A percentile compares a stretch with the other conserved stretches of the same genome.
These are phyloP conservation scores for Aplysia californica DNA, from an alignment of 1,140 invertebrate genomes.

Conservation along the genomic window DNA sequence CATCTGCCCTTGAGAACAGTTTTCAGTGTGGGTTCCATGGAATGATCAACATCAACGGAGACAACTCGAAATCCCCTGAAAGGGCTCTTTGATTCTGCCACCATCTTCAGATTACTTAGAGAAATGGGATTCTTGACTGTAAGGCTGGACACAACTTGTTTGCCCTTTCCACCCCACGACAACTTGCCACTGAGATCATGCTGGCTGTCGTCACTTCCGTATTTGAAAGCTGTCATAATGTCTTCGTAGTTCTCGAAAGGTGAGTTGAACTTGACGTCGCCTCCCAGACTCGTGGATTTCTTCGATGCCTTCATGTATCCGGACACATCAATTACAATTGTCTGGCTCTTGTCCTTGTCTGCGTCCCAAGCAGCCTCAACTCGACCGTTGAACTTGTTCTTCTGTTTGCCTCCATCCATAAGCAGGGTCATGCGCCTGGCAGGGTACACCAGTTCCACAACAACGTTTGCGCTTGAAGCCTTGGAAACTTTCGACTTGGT, in stretches of 20 bases:
- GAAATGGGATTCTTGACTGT: conserved; percentile 28
- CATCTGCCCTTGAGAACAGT: conserved; percentile 12
- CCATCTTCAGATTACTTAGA: conserved; percentile 8
- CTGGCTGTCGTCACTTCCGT: conserved; percentile 14
- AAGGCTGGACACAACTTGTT: conserved; percentile 17
- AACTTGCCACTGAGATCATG: conserved; percentile 12
- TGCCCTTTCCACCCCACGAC: conserved; percentile 1
- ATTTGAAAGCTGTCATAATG: conserved; percentile 13
- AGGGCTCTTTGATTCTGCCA: conserved; percentile 7
- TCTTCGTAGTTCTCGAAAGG: conserved; percentile 44
- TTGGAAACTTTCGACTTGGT: conserved; percentile 22
- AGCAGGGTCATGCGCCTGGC: conserved; percentile 29
- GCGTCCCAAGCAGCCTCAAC: conserved; percentile 48
- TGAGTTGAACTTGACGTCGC: conserved; percentile 42
- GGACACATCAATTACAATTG: conserved; percentile 10
- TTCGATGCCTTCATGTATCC: neutral
- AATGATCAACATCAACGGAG: neutral
- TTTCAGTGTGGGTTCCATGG: neutral
- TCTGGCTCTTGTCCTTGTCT: conserved; percentile 43
- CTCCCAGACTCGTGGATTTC: conserved; percentile 6
- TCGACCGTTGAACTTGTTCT: conserved; percentile 31
- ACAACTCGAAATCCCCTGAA: neutral
- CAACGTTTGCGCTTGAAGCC: conserved; percentile 7
- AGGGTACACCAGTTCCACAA: conserved; percentile 32
- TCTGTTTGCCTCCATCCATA: conserved; percentile 27